These are phyloP conservation scores for Lacerta bilineata DNA, from an alignment of 2,797 vertebrate species.

Conservation along the genomic window DNA sequence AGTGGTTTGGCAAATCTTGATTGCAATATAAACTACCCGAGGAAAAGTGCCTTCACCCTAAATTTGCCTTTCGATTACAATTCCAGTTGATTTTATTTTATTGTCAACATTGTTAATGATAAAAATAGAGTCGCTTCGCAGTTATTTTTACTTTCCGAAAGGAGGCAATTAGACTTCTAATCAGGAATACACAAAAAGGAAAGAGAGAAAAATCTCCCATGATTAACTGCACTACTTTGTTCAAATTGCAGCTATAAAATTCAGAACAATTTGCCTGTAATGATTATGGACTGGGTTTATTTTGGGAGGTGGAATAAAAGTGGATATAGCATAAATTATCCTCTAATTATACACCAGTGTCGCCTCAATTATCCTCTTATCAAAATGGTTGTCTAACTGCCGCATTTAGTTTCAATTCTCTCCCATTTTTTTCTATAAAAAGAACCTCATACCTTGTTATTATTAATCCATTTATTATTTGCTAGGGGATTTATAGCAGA, in stretches of 20 bases:
- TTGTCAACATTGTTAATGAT: conserved; percentile 88
- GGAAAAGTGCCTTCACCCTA: conserved; percentile 83
- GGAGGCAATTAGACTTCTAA: conserved; percentile 97
- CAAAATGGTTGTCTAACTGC: conserved; percentile 99
- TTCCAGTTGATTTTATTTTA: conserved; percentile 90
- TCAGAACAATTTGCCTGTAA: conserved; percentile 99
- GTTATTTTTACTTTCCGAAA: conserved; percentile 89
- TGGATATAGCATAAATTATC: conserved; percentile 99
- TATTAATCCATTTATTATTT: conserved; percentile 99
- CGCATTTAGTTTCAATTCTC: conserved; percentile 99
- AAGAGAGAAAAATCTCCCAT: conserved; percentile 89
- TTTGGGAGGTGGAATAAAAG: conserved; percentile 99
- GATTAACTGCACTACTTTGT: conserved; percentile 98
- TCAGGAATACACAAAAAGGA: conserved; percentile 90
- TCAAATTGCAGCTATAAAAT: conserved; percentile 99
- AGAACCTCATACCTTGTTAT: conserved; percentile 99
- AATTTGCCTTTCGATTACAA: conserved; percentile 87
- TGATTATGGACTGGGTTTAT: conserved; percentile 99
- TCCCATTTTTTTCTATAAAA: conserved; percentile 94
- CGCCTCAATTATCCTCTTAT: conserved; percentile 99
- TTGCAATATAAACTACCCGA: conserved; percentile 88
- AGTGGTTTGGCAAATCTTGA: conserved; percentile 90
- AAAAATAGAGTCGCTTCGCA: conserved; percentile 89
- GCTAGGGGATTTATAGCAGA: conserved; percentile 98
- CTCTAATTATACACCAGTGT: conserved; percentile 99